Percentiles rank a stretch among this genome's conserved stretches.
These are phyloP conservation scores for Myotis daubentonii DNA, from an alignment of 2,797 vertebrate genomes.

Conservation along the genomic window DNA sequence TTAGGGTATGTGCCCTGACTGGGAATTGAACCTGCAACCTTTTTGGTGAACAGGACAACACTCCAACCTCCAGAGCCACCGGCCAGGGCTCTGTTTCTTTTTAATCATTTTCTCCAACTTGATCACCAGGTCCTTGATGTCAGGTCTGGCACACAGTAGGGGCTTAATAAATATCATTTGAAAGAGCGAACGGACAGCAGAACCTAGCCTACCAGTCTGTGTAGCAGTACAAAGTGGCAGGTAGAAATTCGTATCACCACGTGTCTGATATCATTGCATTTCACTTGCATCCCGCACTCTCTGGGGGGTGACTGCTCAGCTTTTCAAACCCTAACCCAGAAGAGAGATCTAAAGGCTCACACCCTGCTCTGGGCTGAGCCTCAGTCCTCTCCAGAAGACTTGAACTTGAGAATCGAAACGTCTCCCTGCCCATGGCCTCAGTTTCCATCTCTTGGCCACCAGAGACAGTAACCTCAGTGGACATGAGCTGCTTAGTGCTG, in stretches of 20 bases:
- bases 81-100: neutral
- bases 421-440: neutral
- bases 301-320: neutral
- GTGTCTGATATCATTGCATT: neutral
- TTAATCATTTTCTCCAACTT: neutral
- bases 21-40: neutral
- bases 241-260: neutral
- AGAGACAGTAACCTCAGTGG: neutral
- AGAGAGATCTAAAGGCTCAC: neutral
- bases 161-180: neutral
- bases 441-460: neutral
- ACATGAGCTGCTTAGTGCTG: too few species aligned
- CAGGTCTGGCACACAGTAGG: neutral
- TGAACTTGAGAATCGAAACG: neutral
- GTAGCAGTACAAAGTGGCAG: neutral
- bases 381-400: neutral
- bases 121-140: neutral
- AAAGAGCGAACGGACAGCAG: neutral
- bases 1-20: too few species aligned
- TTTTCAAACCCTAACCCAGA: neutral
- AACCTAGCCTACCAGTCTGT: neutral
- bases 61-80: neutral
- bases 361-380: neutral
- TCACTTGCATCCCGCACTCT: neutral
- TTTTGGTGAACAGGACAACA: too few species aligned